phyloP scores from a whole-genome alignment of 37 sponge, comb jelly and placozoan genomes.

The Halisarca cf. caerulea region DNA sequence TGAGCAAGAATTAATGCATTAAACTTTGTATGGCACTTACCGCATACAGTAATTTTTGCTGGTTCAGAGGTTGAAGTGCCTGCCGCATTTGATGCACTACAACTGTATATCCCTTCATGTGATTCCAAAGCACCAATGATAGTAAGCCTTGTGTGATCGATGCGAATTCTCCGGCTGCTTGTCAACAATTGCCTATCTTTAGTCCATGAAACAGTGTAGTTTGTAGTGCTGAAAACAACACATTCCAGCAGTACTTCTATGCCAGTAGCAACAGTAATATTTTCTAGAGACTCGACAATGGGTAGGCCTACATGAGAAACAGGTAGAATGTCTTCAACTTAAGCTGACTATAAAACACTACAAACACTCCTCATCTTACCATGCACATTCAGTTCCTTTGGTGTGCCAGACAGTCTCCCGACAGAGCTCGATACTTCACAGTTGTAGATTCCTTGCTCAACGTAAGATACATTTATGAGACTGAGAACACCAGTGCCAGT shows the following conservation, averaged over 20 bases:
- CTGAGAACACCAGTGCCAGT: not conserved
- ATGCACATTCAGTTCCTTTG: not conserved
- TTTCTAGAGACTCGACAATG: not conserved
- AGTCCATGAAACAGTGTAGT: conserved; percentile 6
- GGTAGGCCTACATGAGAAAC: not conserved
- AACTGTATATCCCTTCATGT: not conserved
- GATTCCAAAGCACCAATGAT: not conserved
- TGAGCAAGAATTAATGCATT: no score
- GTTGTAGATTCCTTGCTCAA: not conserved
- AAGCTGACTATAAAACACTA: no score
- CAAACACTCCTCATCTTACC: no score
- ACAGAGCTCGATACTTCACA: not conserved
- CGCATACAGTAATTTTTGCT: conserved; percentile 3
- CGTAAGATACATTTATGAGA: not conserved
- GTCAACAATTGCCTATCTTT: not conserved
- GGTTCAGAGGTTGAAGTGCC: conserved; percentile 9
- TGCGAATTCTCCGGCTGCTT: no score
- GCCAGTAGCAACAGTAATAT: conserved; percentile 1
- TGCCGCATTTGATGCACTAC: conserved; percentile 2
- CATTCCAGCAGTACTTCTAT: not conserved
- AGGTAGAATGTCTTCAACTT: not conserved
- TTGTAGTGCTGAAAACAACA: not conserved
- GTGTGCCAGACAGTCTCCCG: not conserved
- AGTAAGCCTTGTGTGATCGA: not conserved
- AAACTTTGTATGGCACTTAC: conserved; percentile 5